Conservation (phyloP, 2,797 vertebrate species). For the Myotis daubentonii region DNA sequence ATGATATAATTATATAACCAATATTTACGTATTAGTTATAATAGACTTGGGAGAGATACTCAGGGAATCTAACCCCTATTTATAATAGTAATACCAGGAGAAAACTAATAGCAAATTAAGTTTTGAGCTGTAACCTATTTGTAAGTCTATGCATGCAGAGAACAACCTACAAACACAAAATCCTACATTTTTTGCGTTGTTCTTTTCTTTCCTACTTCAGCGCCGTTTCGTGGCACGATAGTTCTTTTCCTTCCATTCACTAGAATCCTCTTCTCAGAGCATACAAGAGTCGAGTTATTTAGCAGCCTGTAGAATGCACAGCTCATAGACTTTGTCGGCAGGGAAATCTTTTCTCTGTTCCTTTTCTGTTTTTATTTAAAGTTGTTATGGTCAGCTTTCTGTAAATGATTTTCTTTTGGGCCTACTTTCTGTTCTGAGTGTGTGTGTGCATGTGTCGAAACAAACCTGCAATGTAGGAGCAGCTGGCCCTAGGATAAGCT, state of each 20-base stretch:
- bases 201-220: neutral
- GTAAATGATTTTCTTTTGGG: neutral
- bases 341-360: neutral
- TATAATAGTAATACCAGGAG: neutral
- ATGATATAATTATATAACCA: neutral
- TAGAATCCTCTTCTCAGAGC: neutral
- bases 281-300: neutral
- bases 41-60: neutral
- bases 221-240: neutral
- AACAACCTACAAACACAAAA: neutral
- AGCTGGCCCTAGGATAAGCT: neutral
- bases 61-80: neutral
- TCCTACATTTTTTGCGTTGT: neutral
- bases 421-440: neutral
- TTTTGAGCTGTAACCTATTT: neutral
- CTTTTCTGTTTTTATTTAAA: neutral
- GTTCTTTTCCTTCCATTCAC: neutral
- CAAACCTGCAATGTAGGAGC: neutral
- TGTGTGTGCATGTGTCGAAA: neutral
- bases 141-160: neutral
- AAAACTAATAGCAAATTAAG: neutral
- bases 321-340: neutral
- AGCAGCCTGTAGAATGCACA: neutral
- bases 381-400: neutral
- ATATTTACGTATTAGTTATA: neutral